Evolutionary conservation across 2,888 invertebrate species (phyloP).

Genomic region (Tetanocera ferruginea): DNA sequence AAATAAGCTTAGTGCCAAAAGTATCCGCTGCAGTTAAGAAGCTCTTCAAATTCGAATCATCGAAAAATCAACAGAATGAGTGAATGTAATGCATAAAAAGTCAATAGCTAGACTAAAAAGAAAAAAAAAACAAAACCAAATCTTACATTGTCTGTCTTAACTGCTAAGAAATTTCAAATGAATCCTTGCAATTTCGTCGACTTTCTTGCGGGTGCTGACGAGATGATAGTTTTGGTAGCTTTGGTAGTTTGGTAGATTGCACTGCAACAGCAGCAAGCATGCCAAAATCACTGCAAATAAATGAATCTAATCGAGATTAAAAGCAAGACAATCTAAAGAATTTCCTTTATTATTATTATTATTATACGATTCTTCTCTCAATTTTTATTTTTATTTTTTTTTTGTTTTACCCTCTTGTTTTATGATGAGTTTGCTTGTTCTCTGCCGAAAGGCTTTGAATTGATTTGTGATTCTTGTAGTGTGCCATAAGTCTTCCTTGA

Average conservation of each 20-base stretch:
- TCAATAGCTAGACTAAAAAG: neutral
- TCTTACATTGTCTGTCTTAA: neutral
- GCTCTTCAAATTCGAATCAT: constrained; percentile 17
- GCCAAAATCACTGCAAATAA: constrained; percentile 12
- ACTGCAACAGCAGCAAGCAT: neutral
- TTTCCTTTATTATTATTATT: neutral
- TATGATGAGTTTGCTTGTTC: neutral
- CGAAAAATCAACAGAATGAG: neutral
- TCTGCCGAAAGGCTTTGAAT: neutral
- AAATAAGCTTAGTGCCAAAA: neutral
- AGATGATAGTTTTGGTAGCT: neutral
- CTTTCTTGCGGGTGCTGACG: neutral
- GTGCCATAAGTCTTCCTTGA: neutral
- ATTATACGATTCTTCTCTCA: no score
- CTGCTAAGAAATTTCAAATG: constrained; percentile 9
- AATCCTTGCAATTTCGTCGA: neutral
- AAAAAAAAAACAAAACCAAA: neutral
- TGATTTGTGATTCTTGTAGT: constrained; percentile 12
- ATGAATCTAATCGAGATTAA: constrained; percentile 22
- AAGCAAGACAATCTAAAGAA: constrained; percentile 2
- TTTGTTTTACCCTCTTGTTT: neutral
- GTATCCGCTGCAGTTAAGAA: neutral
- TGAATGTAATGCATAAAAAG: neutral
- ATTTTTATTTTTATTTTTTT: neutral
- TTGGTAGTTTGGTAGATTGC: neutral